Evolutionary conservation across 2,888 invertebrate species (phyloP), one percentile per base, ranked within the genome.

Genomic region (Metopia argyrocephala): DNA sequence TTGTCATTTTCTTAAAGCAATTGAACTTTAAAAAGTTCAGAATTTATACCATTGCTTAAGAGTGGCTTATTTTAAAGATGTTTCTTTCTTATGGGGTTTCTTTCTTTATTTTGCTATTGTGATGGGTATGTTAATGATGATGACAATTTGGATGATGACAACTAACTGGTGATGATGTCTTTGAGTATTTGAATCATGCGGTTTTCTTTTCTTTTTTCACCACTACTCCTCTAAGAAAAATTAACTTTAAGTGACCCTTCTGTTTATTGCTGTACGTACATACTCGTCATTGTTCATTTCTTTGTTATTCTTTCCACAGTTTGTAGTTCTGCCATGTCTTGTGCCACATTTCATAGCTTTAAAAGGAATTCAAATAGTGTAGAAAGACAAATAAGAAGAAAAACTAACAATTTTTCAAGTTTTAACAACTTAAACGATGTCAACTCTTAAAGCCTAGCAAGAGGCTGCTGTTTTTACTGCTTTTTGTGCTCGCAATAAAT

Each of bases 191-290:
- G 50, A 64, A 79, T 65, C 74, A 79, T 79, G 56, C 50, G 9
- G 27, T n/a, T n/a, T n/a, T n/a, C 12, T 38, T 52, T 61, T 56
- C 31, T 28, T 56, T 46, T 20, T 4, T n/a, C n/a, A n/a, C n/a
- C n/a, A n/a, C n/a, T n/a, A n/a, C n/a, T n/a, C 38, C 27, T 45
- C 21, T 31, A 45, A 46, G 27, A 71, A 68, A 71, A 73, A 70
- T 74, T 74, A 74, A 75, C 75, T 76, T 79, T 46, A 71, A 68
- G 62, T 79, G 66, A 79, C 79, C 79, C 79, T 79, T 79, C 74
- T 79, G 65, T 28, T 65, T 74, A 27, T 48, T 66, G 57, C 48
- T 62, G 23, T 57, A 61, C 27, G 50, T 38, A n/a, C n/a, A n/a
- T n/a, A n/a, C n/a, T n/a, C n/a, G n/a, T n/a, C 38, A 52, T 61